Evolutionary conservation across 2,888 invertebrate genomes (phyloP), one percentile per base, ranked within the genome.

Genomic region (Agriotes lineatus): DNA sequence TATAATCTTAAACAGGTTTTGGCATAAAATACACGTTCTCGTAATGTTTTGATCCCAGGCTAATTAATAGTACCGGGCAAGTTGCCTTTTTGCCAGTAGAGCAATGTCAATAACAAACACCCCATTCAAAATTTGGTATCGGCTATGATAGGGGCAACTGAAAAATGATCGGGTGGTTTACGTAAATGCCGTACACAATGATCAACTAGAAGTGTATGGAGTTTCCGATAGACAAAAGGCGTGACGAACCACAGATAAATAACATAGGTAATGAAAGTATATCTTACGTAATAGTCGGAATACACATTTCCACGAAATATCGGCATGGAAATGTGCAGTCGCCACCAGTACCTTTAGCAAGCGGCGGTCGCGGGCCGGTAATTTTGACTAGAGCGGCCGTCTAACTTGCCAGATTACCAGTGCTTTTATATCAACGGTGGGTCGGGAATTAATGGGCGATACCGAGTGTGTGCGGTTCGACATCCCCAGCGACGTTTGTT

Each of bases 161-260:
- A 67, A 67, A 67, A 67, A 18, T 33, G 35, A 10, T 56, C 19
- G 39, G 56, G 20, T 52, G 3, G 19, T 56, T 10, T 37, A 19
- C 20, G 35, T 14, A 60, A 50, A 59, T 71, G 56, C 48, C 42
- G 65, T 68, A 60, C 45, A 59, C 60, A 69, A 73, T 78, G 79
- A 81, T 78, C 78, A 81, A 82, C 81, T 81, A 82, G 78, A 82
- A 80, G 81, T 82, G 82, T 80, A 80, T 80, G 80, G 79, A 82
- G 80, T 81, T 73, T 72, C 59, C 78, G 78, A 81, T 79, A 79
- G 80, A 78, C 75, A 77, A 71, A 82, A 77, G 81, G 79, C 78
- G 79, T 81, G 81, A 83, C 78, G 78, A 81, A 82, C 81, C 80
- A 80, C 80, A 79, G 78, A 78, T 67, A 67, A 67, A 61, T 67